Conservation (phyloP, 2,113 vertebrate species). For the Rhinolophus sinicus region DNA sequence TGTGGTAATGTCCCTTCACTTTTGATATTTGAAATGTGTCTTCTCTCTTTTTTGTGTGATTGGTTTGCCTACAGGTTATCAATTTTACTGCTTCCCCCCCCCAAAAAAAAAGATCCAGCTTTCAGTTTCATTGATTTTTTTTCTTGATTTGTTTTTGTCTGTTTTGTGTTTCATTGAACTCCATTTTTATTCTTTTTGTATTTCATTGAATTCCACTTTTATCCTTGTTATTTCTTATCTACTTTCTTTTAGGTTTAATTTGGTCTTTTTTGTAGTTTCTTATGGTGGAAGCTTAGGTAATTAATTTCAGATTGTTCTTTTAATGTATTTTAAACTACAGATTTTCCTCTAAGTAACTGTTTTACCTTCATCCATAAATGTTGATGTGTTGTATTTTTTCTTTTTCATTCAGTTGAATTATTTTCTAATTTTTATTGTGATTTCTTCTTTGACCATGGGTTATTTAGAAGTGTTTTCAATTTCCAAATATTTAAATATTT, state of each 20-base stretch:
- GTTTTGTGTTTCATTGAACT: neutral
- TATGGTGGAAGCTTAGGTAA: neutral
- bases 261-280: neutral
- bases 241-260: neutral
- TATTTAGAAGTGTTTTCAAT: neutral
- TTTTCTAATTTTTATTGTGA: neutral
- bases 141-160: neutral
- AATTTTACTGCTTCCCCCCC: neutral
- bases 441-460: neutral
- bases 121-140: neutral
- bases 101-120: neutral
- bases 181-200: neutral
- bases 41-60: neutral
- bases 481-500: neutral
- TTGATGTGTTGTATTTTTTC: neutral
- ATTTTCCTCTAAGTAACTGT: neutral
- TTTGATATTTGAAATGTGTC: neutral
- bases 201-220: neutral
- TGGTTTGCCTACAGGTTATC: neutral
- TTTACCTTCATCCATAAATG: neutral
- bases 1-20: neutral
- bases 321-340: neutral
- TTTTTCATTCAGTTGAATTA: neutral
- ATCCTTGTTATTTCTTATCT: neutral
- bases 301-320: neutral